Base-by-base conservation (phyloP, 2,797 vertebrate species). In the Coendou prehensilis region DNA sequence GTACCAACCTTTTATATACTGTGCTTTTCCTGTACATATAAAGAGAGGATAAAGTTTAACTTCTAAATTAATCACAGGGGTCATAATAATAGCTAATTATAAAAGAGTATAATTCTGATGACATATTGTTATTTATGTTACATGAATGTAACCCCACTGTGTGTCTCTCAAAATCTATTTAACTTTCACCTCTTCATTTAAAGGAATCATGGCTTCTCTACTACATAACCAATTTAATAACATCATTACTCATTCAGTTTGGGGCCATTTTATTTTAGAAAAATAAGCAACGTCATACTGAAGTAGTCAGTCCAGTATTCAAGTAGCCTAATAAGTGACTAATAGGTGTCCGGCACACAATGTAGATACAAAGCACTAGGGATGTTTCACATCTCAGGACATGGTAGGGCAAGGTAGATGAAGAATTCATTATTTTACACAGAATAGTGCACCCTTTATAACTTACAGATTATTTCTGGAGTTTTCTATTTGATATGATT, bases 321-420 rank as follows among this genome's bases (percentile, higher is more conserved):
- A 14, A 18, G 26, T 45, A 45, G 69, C 41, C 4, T 45, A 73
- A 73, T 23, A 26, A 75, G 71, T 45, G 41, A 45, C 5, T 13
- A 26, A 23, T 5, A 45, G 41, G 5, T 71, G 10, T 26, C 41
- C 4, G 1, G 9, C 17, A 30, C 3, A 7, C 5, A 67, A 3
- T 1, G 0, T 8, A 22, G 37, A 47, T 22, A 3, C 5, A 11
- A 20, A 50, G 6, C 10, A 17, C n/a, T 23, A 23, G 50, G 9
- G 6, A 41, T 30, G 6, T 5, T 50, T 47, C 2, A 9, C 17
- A 30, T 13, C 18, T 33, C 33, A 52, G 23, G 23, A 30, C 5
- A 50, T 17, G 11, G 75, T 1, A 17, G 1, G 10, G 11, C 8
- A 30, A 56, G 22, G 5, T 9, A 57, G 13, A 9, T 9, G 6